Evolutionary conservation across 2,797 vertebrate genomes (phyloP), one percentile per base, ranked within the genome.

Genomic region (Dipus sagitta): DNA sequence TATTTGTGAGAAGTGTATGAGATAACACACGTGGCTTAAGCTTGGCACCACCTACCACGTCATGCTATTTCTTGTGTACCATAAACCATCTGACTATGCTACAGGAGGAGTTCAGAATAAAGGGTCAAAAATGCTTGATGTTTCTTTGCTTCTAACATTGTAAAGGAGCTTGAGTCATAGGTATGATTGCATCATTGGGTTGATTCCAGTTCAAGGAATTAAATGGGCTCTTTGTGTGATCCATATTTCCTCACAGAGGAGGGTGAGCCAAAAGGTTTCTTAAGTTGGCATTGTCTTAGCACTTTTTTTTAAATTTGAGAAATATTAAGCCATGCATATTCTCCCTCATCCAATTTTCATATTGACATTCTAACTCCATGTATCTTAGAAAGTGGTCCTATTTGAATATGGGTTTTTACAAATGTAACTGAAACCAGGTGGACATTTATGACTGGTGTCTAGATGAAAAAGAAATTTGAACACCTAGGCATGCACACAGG

Each of bases 331-430:
- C 28, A 76, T 83, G 58, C 77, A 52, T 64, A 81, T 17, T 65
- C 11, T 90, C 7, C 9, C 18, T 15, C 2, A 13, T 5, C 3
- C 28, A 28, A 72, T 94, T 90, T 11, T 26, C 79, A 26, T 65
- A 24, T 92, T 83, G 34, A 92, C 79, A 47, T 75, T 6, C 11
- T 71, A 68, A 86, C 24, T 42, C 17, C 47, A 5, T 28, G 64
- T 62, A 54, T 20, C 28, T 95, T 34, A 74, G 58, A 78, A 90
- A 90, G 20, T 87, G 38, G 82, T 17, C 17, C 81, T 83, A 79
- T 82, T 79, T 93, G 58, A 47, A 58, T 88, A 72, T 26, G 82
- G 18, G 54, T 3, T 70, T 86, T 78, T 92, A 8, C 11, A 78
- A 28, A 52, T 88, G 8, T 38, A 86, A 64, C 87, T 95, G n/a